Base-by-base conservation (phyloP, 1,140 invertebrate genomes). In the Drosophila equinoxialis region DNA sequence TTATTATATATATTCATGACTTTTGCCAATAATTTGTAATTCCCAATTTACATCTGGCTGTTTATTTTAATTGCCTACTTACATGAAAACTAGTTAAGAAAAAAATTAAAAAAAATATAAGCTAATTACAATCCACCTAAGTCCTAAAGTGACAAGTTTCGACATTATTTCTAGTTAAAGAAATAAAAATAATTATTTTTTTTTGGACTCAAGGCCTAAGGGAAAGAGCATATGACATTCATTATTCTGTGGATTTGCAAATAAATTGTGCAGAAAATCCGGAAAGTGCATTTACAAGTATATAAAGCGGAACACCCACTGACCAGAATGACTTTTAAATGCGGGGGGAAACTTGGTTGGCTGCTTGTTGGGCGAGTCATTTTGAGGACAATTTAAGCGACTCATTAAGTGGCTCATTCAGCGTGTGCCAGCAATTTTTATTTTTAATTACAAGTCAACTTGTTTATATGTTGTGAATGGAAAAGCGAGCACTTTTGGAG, bases 371-470 rank as follows among this genome's bases (percentile, higher is more conserved):
- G 62, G 48, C 62, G 68, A 67, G 61, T 35, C 67, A 63, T 48
- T 20, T 76, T 57, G 70, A 59, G 69, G 51, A 71, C 73, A 71
- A 67, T 71, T 71, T 71, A 11, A 71, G 54, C 62, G 60, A 64
- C 41, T 65, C 65, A 76, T 76, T 73, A 72, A 76, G 74, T 76
- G 61, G 65, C 26, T 48, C 45, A 48, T 48, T 48, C 14, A 48
- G 45, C 45, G 14, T 48, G 45, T 48, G 45, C 14, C 45, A 48
- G 14, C 14, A 48, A 6, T 48, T 48, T 48, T 20, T 48, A 3
- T 48, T 48, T 48, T 48, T 48, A 48, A 48, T 48, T 48, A 48
- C 45, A 48, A 48, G 6, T 48, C 14, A 48, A 48, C 45, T 48
- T 17, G 14, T 8, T 48, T 6, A 3, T 30, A 30, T 30, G 30